Evolutionary conservation across 1,140 invertebrate genomes (phyloP).

Genomic region (Calycopis cecrops): DNA sequence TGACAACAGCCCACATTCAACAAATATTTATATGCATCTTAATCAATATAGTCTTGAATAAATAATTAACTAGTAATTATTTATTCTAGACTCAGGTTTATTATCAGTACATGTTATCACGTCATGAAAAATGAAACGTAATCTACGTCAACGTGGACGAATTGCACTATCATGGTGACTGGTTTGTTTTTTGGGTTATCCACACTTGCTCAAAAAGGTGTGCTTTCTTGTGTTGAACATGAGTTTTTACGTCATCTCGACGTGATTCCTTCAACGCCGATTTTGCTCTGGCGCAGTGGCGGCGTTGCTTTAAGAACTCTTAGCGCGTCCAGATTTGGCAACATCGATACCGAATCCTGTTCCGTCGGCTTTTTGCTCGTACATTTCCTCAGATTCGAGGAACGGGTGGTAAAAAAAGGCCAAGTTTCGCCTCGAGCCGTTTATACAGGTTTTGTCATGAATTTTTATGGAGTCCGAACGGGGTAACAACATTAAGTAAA

Average conservation of each 20-base stretch:
- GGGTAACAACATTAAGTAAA: conserved; percentile 55
- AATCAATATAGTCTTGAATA: too few species aligned
- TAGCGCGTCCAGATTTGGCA: conserved; percentile 70
- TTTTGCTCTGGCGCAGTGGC: conserved; percentile 36
- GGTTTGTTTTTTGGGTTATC: conserved; percentile 1
- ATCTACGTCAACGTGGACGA: not conserved
- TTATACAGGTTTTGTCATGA: conserved; percentile 70
- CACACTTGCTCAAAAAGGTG: not conserved
- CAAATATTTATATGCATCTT: too few species aligned
- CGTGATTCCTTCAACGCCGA: conserved; percentile 36
- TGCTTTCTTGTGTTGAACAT: conserved; percentile 27
- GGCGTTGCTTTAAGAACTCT: conserved; percentile 66
- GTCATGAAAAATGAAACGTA: not conserved
- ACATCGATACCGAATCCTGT: conserved; percentile 68
- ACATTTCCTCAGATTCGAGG: conserved; percentile 69
- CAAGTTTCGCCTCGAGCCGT: conserved; percentile 62
- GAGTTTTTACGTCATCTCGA: conserved; percentile 36
- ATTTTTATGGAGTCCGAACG: conserved; percentile 63
- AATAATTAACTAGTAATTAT: too few species aligned
- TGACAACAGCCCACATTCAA: too few species aligned
- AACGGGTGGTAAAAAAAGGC: conserved; percentile 57
- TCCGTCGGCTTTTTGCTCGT: conserved; percentile 62
- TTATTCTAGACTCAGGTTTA: too few species aligned
- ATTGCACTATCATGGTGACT: not conserved
- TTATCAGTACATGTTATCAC: too few species aligned